These are phyloP conservation scores for Mormyrops boulengeri DNA, from an alignment of 2,797 vertebrate species.

Conservation along the genomic window DNA sequence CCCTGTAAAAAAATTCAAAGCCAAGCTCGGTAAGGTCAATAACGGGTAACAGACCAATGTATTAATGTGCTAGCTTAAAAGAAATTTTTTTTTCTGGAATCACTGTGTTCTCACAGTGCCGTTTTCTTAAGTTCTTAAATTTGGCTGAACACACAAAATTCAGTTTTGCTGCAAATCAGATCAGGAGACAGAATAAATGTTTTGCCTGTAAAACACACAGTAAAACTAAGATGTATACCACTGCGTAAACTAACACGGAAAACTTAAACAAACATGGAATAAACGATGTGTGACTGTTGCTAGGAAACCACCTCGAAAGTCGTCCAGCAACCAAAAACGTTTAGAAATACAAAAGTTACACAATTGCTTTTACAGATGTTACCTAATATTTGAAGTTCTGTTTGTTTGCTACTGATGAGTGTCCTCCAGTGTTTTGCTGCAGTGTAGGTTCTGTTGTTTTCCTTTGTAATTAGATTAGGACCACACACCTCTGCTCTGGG, in stretches of 20 bases:
- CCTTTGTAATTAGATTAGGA: constrained; percentile 66
- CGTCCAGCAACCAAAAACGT: background rate
- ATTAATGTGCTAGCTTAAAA: constrained; percentile 49
- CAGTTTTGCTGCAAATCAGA: background rate
- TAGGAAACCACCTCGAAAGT: background rate
- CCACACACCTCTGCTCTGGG: constrained; percentile 63
- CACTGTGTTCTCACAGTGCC: constrained; percentile 8
- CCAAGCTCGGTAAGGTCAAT: constrained; percentile 56
- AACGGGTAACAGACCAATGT: constrained; percentile 65
- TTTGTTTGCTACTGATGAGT: background rate
- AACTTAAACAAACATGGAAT: background rate
- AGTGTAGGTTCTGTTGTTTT: constrained; percentile 55
- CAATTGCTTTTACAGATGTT: constrained; percentile 2
- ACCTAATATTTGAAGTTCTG: background rate
- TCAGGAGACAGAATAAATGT: constrained; percentile 22
- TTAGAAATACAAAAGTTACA: background rate
- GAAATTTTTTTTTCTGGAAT: constrained; percentile 11
- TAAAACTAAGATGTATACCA: background rate
- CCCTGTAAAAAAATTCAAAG: constrained; percentile 70
- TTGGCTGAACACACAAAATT: background rate
- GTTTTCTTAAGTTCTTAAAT: background rate
- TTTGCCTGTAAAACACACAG: background rate
- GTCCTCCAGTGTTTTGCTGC: constrained; percentile 43
- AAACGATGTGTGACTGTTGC: background rate
- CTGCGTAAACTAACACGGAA: background rate